Conservation (phyloP, 1,140 invertebrate species). For the Littorina saxatilis region DNA sequence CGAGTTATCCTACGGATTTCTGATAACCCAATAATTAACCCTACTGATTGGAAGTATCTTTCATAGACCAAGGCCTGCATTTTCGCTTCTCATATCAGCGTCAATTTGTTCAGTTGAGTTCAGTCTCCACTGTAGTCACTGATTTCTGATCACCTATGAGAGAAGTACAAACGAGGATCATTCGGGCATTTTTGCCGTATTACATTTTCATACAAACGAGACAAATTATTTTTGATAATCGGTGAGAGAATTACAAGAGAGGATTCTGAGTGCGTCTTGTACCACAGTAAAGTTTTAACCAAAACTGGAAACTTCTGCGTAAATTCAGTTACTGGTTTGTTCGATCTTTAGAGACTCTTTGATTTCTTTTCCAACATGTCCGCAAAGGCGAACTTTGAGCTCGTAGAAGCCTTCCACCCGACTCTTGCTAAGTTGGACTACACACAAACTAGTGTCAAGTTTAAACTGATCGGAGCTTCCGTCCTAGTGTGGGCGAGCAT, state of each 20-base stretch:
- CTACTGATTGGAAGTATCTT: background rate
- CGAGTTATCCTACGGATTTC: background rate
- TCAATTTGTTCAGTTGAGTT: no score
- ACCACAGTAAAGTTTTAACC: background rate
- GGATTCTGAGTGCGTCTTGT: background rate
- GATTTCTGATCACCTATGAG: no score
- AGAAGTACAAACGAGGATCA: no score
- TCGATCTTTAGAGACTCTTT: no score
- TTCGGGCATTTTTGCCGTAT: no score
- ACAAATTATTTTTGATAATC: no score
- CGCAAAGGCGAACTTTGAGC: slow-evolving; percentile 24
- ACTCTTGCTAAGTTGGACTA: slow-evolving; percentile 55
- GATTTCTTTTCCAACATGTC: background rate
- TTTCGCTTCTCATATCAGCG: no score
- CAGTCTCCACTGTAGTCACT: no score
- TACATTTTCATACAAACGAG: no score
- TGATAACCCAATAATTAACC: background rate
- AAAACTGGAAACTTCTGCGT: background rate
- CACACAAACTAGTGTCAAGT: slow-evolving; percentile 37
- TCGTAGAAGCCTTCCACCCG: slow-evolving; percentile 60
- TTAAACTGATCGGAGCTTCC: slow-evolving; percentile 49
- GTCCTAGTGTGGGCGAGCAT: slow-evolving; percentile 53
- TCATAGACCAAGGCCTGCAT: no score
- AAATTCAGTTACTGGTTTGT: no score
- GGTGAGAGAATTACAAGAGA: no score